A percentile compares a stretch with the other conserved stretches of the same genome.
These are phyloP conservation scores for Drosophila orosa DNA, from an alignment of 1,140 invertebrate species.

Conservation along the genomic window DNA sequence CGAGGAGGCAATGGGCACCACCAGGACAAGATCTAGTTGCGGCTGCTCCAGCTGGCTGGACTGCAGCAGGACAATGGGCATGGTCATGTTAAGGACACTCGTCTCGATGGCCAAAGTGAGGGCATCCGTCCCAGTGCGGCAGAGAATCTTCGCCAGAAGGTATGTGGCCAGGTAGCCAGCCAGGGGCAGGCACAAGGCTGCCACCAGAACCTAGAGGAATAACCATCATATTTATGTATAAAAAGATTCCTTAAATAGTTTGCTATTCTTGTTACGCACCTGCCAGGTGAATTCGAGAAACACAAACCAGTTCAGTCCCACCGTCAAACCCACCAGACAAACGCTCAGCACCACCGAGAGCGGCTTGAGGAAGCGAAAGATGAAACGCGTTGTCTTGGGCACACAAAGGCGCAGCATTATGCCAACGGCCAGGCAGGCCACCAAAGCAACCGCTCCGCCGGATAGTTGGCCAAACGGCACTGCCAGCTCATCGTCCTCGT, in stretches of 20 bases:
- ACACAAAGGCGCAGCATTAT: conserved; percentile 47
- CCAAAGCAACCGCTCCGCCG: conserved; percentile 39
- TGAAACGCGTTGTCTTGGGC: conserved; percentile 50
- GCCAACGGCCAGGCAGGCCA: conserved; percentile 50
- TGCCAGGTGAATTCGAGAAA: conserved; percentile 55
- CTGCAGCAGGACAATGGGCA: conserved; percentile 63
- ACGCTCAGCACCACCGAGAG: conserved; percentile 60
- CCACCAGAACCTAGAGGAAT: conserved; percentile 42
- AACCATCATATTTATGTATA: neutral
- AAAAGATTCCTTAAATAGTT: neutral
- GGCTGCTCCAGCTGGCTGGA: conserved; percentile 58
- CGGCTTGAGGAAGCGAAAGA: conserved; percentile 66
- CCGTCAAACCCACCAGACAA: conserved; percentile 53
- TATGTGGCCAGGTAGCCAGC: conserved; percentile 51
- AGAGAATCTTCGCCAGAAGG: conserved; percentile 49
- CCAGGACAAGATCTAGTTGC: conserved; percentile 51
- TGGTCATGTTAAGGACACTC: conserved; percentile 64
- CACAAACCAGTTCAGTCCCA: conserved; percentile 58
- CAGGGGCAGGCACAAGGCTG: conserved; percentile 48
- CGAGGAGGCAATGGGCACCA: conserved; percentile 57
- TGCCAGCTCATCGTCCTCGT: conserved; percentile 43
- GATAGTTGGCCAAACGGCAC: conserved; percentile 54
- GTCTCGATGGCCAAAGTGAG: conserved; percentile 58
- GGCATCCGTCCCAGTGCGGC: conserved; percentile 59
- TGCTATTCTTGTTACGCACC: conserved; percentile 19